phyloP scores from a whole-genome alignment of 1,140 invertebrate genomes.

The Carposina sasakii region DNA sequence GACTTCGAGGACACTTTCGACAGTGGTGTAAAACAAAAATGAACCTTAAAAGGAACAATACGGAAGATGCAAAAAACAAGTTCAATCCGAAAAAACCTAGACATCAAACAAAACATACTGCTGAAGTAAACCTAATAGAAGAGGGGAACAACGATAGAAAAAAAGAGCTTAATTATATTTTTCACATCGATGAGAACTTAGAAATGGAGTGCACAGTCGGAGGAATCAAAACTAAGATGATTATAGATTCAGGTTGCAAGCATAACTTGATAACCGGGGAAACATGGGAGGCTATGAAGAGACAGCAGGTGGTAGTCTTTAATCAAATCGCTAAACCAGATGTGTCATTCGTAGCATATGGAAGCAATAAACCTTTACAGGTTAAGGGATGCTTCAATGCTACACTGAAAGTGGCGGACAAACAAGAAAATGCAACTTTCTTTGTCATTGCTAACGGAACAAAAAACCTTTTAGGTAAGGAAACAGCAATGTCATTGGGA shows the following conservation, averaged over 20 bases:
- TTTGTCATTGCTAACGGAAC: constrained; percentile 20
- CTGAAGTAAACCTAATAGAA: neutral
- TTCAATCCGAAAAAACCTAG: neutral
- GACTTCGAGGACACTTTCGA: neutral
- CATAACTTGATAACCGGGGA: neutral
- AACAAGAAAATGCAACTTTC: constrained; percentile 11
- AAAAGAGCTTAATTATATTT: neutral
- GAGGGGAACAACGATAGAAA: too few relatives aligned
- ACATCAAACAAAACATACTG: neutral
- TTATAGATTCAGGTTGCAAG: neutral
- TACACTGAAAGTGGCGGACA: neutral
- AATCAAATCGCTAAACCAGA: constrained; percentile 10
- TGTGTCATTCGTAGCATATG: constrained; percentile 19
- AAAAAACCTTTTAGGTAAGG: constrained; percentile 17
- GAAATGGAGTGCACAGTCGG: neutral
- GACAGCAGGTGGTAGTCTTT: neutral
- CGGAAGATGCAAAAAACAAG: neutral
- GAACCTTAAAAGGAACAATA: constrained; percentile 16
- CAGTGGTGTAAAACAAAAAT: neutral
- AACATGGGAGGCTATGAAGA: neutral
- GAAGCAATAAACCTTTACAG: constrained; percentile 7
- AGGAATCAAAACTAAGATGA: neutral
- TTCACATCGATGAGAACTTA: neutral
- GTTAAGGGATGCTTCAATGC: constrained; percentile 8
- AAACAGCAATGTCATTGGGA: constrained; percentile 19